Conservation (phyloP, 2,113 vertebrate genomes). For the Caranx ignobilis region DNA sequence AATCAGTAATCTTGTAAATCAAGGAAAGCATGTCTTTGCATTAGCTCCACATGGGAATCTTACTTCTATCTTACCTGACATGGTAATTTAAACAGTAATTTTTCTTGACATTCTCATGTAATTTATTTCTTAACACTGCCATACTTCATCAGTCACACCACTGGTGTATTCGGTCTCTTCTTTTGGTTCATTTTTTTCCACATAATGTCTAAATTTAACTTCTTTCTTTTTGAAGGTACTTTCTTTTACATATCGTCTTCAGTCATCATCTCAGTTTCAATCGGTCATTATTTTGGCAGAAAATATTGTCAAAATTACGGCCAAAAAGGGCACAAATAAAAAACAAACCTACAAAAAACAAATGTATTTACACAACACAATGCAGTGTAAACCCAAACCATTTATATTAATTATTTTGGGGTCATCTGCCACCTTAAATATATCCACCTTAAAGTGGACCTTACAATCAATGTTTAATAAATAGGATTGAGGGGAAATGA, state of each 20-base stretch:
- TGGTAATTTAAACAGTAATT: conserved; percentile 62
- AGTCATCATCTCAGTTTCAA: conserved; percentile 39
- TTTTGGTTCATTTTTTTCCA: conserved; percentile 29
- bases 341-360: background rate
- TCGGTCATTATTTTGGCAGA: conserved; percentile 58
- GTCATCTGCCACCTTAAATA: conserved; percentile 67
- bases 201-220: conserved; percentile 35
- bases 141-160: conserved; percentile 46
- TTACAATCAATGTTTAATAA: conserved; percentile 61
- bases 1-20: conserved; percentile 78
- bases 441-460: conserved; percentile 56
- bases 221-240: conserved; percentile 7
- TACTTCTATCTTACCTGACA: conserved; percentile 63
- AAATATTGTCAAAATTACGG: conserved; percentile 48
- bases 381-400: conserved; percentile 35
- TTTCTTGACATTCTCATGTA: conserved; percentile 53
- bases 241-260: conserved; percentile 19
- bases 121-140: conserved; percentile 59
- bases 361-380: conserved; percentile 23
- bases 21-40: conserved; percentile 79
- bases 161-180: conserved; percentile 23
- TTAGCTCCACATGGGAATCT: conserved; percentile 66
- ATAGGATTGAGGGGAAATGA: conserved; percentile 47
- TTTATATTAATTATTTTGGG: conserved; percentile 57
- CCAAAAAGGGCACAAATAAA: conserved; percentile 51